Evolutionary conservation across 2,113 vertebrate species (phyloP).

Genomic region (cattle (Bos taurus)): ARS-UCD2.0 NC_037328.1:108209001-108209500

Average conservation of each 20-base stretch:
- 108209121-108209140: background rate
- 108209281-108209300: background rate
- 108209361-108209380: background rate
- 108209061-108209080: background rate
- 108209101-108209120: background rate
- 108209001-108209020: background rate
- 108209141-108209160: background rate
- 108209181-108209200: background rate
- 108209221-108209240: background rate
- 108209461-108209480: background rate
- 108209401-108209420: background rate
- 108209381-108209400: background rate
- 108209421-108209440: background rate
- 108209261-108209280: background rate
- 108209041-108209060: background rate
- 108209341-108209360: background rate
- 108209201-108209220: background rate
- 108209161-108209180: background rate
- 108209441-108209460: background rate
- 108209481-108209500: background rate
- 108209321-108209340: background rate
- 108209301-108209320: background rate
- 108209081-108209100: background rate
- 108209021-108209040: background rate
- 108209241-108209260: background rate